Evolutionary conservation across 2,888 invertebrate genomes (phyloP).

Genomic region (Cenopis cana): DNA sequence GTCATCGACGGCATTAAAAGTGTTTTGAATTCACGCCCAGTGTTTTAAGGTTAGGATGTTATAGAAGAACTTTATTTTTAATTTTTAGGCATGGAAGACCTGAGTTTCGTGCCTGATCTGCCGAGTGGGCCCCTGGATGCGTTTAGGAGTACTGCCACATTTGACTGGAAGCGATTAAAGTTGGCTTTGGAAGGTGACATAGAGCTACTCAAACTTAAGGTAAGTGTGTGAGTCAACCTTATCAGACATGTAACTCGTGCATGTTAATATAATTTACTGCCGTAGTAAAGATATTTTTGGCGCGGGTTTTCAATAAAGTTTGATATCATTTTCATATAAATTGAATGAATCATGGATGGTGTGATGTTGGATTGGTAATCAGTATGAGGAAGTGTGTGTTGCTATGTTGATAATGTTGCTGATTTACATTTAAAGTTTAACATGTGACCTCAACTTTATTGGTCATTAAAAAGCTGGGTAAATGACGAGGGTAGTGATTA

Average conservation of each 20-base stretch:
- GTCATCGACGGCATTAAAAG: constrained; percentile 60
- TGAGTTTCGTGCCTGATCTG: constrained; percentile 87
- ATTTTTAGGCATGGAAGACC: constrained; percentile 75
- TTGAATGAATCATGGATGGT: constrained; percentile 30
- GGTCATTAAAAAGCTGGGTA: background rate
- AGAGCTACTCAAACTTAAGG: constrained; percentile 91
- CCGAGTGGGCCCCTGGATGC: constrained; percentile 91
- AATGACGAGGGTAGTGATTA: background rate
- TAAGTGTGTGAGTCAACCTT: constrained; percentile 64
- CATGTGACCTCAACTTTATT: background rate
- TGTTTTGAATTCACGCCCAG: constrained; percentile 43
- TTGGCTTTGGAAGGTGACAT: constrained; percentile 91
- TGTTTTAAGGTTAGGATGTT: constrained; percentile 46
- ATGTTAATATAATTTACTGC: constrained; percentile 7
- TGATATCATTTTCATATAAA: constrained; percentile 18
- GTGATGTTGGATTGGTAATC: constrained; percentile 21
- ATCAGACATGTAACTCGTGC: constrained; percentile 20
- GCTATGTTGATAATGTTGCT: background rate
- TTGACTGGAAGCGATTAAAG: constrained; percentile 95
- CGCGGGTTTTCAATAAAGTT: constrained; percentile 31
- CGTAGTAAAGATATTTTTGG: constrained; percentile 33
- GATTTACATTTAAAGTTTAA: constrained; percentile 11
- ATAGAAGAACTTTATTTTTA: constrained; percentile 54
- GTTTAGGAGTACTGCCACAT: constrained; percentile 92
- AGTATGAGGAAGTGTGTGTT: constrained; percentile 26